phyloP scores from a whole-genome alignment of 2,113 vertebrate genomes.

The Dendropsophus ebraccatus region DNA sequence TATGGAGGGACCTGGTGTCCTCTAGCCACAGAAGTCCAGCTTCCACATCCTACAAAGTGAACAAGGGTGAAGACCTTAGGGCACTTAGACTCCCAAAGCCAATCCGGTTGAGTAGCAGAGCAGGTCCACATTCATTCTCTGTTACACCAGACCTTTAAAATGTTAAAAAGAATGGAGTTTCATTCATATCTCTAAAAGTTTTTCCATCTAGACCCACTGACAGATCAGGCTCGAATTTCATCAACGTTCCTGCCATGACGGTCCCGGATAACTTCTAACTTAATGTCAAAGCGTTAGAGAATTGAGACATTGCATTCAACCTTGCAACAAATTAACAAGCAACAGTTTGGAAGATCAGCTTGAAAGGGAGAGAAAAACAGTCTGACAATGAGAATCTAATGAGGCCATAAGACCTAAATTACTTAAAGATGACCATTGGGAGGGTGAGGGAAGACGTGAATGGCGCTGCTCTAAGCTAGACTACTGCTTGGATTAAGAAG shows the following conservation, averaged over 20 bases:
- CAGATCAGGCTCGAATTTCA: too few relatives aligned
- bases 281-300: neutral
- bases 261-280: slow-evolving; percentile 7
- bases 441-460: slow-evolving; percentile 19
- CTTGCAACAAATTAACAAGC: slow-evolving; percentile 29
- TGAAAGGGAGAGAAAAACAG: slow-evolving; percentile 22
- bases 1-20: too few relatives aligned
- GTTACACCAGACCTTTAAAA: too few relatives aligned
- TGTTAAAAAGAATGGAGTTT: too few relatives aligned
- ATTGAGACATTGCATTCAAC: neutral
- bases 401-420: slow-evolving; percentile 30
- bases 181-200: too few relatives aligned
- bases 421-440: slow-evolving; percentile 41
- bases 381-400: slow-evolving; percentile 41
- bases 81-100: too few relatives aligned
- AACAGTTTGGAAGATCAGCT: slow-evolving; percentile 35
- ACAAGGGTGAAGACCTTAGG: too few relatives aligned
- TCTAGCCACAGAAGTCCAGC: too few relatives aligned
- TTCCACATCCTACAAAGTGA: too few relatives aligned
- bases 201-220: too few relatives aligned
- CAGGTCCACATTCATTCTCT: too few relatives aligned
- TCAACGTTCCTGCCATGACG: neutral
- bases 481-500: slow-evolving; percentile 31
- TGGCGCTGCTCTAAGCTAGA: slow-evolving; percentile 8
- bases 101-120: too few relatives aligned